Evolutionary conservation across 2,888 invertebrate species (phyloP).

Genomic region (Meteorus colon): DNA sequence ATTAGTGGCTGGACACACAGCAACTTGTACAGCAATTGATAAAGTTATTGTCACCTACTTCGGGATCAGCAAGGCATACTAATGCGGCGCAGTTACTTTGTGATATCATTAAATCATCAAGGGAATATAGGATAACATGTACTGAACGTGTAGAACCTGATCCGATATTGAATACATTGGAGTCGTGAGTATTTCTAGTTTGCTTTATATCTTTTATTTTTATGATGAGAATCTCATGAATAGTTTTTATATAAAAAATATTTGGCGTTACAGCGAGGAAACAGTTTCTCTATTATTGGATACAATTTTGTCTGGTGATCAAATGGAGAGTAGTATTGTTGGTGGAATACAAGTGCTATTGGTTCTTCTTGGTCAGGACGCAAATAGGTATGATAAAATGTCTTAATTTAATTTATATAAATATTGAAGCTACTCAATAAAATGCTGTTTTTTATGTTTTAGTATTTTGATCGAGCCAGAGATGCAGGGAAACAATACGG

Average conservation of each 20-base stretch:
- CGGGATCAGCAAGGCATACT: slow-evolving; percentile 85
- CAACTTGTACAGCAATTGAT: slow-evolving; percentile 88
- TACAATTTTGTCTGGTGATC: slow-evolving; percentile 82
- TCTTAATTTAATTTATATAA: slow-evolving; percentile 11
- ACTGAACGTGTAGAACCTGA: slow-evolving; percentile 80
- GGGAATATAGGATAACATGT: slow-evolving; percentile 77
- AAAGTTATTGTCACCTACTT: slow-evolving; percentile 78
- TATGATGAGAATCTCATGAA: slow-evolving; percentile 14
- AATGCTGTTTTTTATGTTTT: neutral
- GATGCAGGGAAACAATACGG: slow-evolving; percentile 65
- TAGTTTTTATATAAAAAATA: neutral
- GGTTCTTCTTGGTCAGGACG: slow-evolving; percentile 78
- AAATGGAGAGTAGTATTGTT: slow-evolving; percentile 82
- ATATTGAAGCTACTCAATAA: too few relatives aligned
- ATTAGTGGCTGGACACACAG: slow-evolving; percentile 92
- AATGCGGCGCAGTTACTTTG: slow-evolving; percentile 92
- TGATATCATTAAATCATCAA: slow-evolving; percentile 85
- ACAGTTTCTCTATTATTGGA: slow-evolving; percentile 82
- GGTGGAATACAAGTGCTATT: slow-evolving; percentile 88
- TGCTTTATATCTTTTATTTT: slow-evolving; percentile 18
- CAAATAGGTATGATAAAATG: slow-evolving; percentile 68
- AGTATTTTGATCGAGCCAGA: slow-evolving; percentile 59
- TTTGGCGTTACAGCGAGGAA: slow-evolving; percentile 74
- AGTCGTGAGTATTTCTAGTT: slow-evolving; percentile 77
- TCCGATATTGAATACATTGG: slow-evolving; percentile 83